Percentiles rank a stretch among this genome's conserved stretches.
Evolutionary conservation across 2,888 invertebrate genomes (phyloP).

Genomic region (Sussaba pulchella): DNA sequence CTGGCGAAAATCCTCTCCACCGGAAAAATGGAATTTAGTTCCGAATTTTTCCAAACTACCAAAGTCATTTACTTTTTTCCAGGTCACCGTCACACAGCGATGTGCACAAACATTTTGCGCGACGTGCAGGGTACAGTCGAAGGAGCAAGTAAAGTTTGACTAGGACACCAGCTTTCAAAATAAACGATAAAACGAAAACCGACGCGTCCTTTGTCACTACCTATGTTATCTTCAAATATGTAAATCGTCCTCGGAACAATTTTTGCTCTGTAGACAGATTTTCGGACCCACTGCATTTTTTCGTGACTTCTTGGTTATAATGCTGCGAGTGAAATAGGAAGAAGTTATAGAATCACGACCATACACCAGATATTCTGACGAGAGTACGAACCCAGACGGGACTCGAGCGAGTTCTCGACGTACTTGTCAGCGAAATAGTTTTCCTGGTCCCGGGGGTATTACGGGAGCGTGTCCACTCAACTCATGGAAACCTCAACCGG

Average conservation of each 20-base stretch:
- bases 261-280: conserved; percentile 11
- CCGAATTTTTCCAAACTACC: conserved; percentile 58
- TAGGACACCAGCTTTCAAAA: conserved; percentile 21
- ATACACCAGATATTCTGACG: conserved; percentile 30
- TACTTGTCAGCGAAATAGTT: conserved; percentile 63
- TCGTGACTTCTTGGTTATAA: conserved; percentile 42
- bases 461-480: conserved; percentile 43
- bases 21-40: conserved; percentile 61
- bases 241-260: conserved; percentile 39
- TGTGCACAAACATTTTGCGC: neutral
- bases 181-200: conserved; percentile 6
- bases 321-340: conserved; percentile 8
- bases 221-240: conserved; percentile 49
- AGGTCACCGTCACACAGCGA: conserved; percentile 15
- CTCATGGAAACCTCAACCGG: conserved; percentile 40
- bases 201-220: conserved; percentile 22
- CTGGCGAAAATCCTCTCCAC: conserved; percentile 53
- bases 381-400: conserved; percentile 10
- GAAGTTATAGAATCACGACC: conserved; percentile 31
- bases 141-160: conserved; percentile 46
- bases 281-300: conserved; percentile 47
- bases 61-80: conserved; percentile 55
- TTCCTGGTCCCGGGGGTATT: conserved; percentile 49
- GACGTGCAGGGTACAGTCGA: conserved; percentile 18
- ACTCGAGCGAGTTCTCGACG: conserved; percentile 50